phyloP scores from a whole-genome alignment of 1,140 invertebrate genomes.

The Trichonephila inaurata region DNA sequence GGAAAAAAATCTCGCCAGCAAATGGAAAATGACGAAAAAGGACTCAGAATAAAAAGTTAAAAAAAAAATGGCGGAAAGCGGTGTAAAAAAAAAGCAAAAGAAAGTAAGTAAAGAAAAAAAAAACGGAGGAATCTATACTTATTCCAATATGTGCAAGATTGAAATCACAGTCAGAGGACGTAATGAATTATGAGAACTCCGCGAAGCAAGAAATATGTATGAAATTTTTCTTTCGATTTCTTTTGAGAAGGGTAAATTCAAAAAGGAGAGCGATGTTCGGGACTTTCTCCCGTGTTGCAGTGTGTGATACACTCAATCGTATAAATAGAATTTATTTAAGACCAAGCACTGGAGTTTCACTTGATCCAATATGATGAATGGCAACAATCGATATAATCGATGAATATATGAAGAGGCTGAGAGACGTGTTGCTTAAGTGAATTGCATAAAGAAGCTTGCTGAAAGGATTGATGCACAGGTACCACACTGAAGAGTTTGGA shows the following conservation, averaged over 20 bases:
- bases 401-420: neutral
- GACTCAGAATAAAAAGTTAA: slow-evolving; percentile 21
- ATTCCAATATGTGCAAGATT: slow-evolving; percentile 65
- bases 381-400: slow-evolving; percentile 12
- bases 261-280: slow-evolving; percentile 46
- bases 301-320: neutral
- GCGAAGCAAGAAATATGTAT: slow-evolving; percentile 43
- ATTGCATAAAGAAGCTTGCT: neutral
- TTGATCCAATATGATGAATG: slow-evolving; percentile 22
- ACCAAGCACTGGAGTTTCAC: slow-evolving; percentile 19
- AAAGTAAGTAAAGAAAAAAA: slow-evolving; percentile 25
- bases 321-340: slow-evolving; percentile 54
- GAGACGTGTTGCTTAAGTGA: neutral
- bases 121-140: slow-evolving; percentile 49
- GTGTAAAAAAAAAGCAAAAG: neutral
- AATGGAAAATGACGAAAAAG: slow-evolving; percentile 57
- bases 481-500: too few species aligned
- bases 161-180: slow-evolving; percentile 36
- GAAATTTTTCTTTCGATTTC: slow-evolving; percentile 44
- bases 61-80: neutral
- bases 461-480: too few species aligned
- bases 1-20: slow-evolving; percentile 32
- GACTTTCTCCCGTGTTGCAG: neutral
- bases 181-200: slow-evolving; percentile 63
- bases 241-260: slow-evolving; percentile 30